phyloP scores from a whole-genome alignment of 2,888 invertebrate genomes.

The Clivina fossor region DNA sequence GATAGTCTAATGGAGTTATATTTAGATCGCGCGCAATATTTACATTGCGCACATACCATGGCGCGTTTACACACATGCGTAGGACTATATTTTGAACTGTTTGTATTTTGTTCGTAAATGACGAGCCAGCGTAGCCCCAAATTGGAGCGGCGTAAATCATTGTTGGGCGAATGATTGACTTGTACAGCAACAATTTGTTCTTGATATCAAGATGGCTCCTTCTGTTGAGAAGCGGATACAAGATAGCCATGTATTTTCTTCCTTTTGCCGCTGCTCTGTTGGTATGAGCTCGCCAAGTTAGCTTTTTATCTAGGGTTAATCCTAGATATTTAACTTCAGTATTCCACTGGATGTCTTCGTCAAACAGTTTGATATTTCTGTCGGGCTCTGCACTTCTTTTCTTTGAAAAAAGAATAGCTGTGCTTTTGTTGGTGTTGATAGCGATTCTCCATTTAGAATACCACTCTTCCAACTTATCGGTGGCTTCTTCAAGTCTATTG shows the following conservation, averaged over 20 bases:
- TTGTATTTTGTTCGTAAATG: neutral
- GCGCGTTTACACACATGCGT: neutral
- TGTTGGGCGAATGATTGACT: neutral
- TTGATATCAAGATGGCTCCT: neutral
- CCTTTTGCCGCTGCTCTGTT: neutral
- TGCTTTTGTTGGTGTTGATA: constrained; percentile 32
- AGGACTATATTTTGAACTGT: neutral
- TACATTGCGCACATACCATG: constrained; percentile 1
- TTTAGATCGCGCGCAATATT: too few species aligned
- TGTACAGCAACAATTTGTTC: constrained; percentile 2
- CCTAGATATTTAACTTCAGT: constrained; percentile 2
- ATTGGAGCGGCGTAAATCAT: neutral
- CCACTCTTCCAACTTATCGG: constrained; percentile 10
- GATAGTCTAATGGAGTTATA: too few species aligned
- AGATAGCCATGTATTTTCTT: neutral
- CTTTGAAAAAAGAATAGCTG: constrained; percentile 30
- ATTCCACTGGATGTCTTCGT: constrained; percentile 3
- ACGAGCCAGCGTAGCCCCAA: neutral
- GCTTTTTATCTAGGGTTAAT: neutral
- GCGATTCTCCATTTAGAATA: constrained; percentile 32
- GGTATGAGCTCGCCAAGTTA: neutral
- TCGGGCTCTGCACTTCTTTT: neutral
- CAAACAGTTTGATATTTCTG: neutral
- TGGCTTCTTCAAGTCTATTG: constrained; percentile 1
- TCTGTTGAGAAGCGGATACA: neutral